Evolutionary conservation across 2,797 vertebrate species (phyloP), one percentile per base, ranked within the genome.

Genomic region (Macrochelys suwanniensis): DNA sequence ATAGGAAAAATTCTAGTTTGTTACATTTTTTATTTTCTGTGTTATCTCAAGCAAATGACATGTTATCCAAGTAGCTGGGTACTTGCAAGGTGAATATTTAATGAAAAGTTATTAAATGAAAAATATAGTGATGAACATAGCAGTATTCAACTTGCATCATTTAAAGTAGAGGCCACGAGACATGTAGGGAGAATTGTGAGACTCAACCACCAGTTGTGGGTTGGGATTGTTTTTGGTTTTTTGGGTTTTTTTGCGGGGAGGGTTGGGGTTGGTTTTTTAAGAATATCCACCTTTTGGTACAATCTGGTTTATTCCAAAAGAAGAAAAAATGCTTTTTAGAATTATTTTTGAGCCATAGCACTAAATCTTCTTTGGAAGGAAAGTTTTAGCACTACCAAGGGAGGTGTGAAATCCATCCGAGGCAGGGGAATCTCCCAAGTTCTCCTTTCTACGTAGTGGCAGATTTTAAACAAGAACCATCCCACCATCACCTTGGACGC

Each of bases 391-490:
- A 28, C 4, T 28, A 4, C 47, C 12, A 15, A 42, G 45, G 13
- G 25, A 71, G 45, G 42, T 71, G 16, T 87, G 6, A 19, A 79
- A 79, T 71, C 0, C 0, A 26, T 93, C 0, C 0, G 3, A 89
- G 49, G 7, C 56, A 83, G 37, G 59, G 90, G 80, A 81, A 47
- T 49, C 21, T 88, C 45, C 10, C 1, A 47, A 12, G 5, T 11
- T 88, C 90, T 82, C 65, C 5, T 21, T 82, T 13, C 71, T 85
- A 79, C 56, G 26, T 53, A 76, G 47, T 0, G 1, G 37, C n/a
- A 95, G 11, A 74, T 77, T 93, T 92, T 80, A 81, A 89, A 89
- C 5, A 4, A 45, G 47, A 88, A 47, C 53, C 37, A 68, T 76
- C n/a, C 45, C 13, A 19, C 17, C 2, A 13, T 84, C 78, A 78